phyloP scores from a whole-genome alignment of 2,113 vertebrate species.

The Tiliqua scincoides region DNA sequence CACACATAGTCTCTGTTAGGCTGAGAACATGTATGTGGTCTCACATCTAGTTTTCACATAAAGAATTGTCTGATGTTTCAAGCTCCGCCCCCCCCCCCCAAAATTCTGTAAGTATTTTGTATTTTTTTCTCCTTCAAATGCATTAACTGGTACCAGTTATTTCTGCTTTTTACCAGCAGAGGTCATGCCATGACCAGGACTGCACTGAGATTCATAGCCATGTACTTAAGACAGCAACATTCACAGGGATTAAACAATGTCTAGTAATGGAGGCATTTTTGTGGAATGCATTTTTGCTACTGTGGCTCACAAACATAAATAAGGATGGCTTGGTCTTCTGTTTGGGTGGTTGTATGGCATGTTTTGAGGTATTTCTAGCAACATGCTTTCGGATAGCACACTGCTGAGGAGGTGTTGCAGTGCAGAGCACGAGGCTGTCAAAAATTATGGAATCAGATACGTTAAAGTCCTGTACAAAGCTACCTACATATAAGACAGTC shows the following conservation, averaged over 20 bases:
- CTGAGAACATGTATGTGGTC: not conserved
- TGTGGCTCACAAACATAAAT: too few species aligned
- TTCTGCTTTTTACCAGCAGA: conserved; percentile 9
- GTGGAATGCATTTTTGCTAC: not conserved
- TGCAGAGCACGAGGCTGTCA: not conserved
- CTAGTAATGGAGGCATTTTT: not conserved
- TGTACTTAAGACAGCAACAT: not conserved
- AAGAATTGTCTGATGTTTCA: not conserved
- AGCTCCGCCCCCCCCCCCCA: too few species aligned
- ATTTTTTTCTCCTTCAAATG: not conserved
- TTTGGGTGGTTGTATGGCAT: not conserved
- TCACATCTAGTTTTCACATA: not conserved
- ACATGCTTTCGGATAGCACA: not conserved
- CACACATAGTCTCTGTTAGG: not conserved
- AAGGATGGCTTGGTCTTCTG: not conserved
- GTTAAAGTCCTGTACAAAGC: too few species aligned
- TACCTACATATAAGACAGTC: too few species aligned
- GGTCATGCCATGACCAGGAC: not conserved
- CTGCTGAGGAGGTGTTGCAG: not conserved
- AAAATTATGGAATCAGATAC: too few species aligned
- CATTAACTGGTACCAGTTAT: not conserved
- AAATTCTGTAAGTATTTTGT: not conserved
- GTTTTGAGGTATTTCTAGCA: not conserved
- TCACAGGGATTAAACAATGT: not conserved
- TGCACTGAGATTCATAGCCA: not conserved